Percentiles rank a stretch among this genome's conserved stretches.
Evolutionary conservation across 2,797 vertebrate genomes (phyloP).

Genomic region (Halcyon smyrnensis): DNA sequence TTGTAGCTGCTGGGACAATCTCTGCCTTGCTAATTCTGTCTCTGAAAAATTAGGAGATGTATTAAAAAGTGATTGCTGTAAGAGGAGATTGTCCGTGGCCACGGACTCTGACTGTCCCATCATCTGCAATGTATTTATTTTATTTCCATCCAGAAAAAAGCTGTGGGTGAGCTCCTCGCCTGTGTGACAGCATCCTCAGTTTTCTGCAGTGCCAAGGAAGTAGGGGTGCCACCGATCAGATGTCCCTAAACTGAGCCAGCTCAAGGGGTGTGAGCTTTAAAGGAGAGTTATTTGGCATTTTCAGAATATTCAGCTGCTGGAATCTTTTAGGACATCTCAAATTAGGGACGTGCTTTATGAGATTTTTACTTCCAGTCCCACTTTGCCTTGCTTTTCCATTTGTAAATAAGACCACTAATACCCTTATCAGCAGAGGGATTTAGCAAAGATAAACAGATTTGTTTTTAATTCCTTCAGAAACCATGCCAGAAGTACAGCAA

Average conservation of each 20-base stretch:
- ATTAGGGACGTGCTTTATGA: not conserved
- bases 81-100: not conserved
- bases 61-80: not conserved
- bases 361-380: not conserved
- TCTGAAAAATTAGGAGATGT: not conserved
- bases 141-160: not conserved
- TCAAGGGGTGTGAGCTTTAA: not conserved
- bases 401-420: slow-evolving; percentile 41
- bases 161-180: not conserved
- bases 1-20: not conserved
- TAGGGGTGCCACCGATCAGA: not conserved
- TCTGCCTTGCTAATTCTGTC: not conserved
- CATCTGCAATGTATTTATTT: not conserved
- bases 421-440: slow-evolving; percentile 51
- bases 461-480: slow-evolving; percentile 55
- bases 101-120: not conserved
- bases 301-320: not conserved
- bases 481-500: slow-evolving; percentile 37
- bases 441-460: slow-evolving; percentile 64
- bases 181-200: not conserved
- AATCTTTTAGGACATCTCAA: not conserved
- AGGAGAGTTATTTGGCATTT: not conserved
- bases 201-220: not conserved
- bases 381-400: not conserved
- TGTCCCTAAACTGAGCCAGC: not conserved